Percentiles rank a stretch among this genome's conserved stretches.
Evolutionary conservation across 2,888 invertebrate species (phyloP).

Genomic region (Drosophila fungiperda): DNA sequence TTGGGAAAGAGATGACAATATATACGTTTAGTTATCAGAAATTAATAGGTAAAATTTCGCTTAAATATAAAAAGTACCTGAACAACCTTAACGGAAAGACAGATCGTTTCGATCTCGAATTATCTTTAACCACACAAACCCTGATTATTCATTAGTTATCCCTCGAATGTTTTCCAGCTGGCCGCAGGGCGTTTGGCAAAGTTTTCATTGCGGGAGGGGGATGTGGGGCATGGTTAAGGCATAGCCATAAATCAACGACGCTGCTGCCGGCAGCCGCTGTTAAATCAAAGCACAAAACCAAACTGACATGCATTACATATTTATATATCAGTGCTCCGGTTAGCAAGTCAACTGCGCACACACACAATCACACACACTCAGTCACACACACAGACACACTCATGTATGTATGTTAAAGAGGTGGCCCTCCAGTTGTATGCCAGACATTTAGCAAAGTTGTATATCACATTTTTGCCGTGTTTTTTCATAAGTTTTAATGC

Average conservation of each 20-base stretch:
- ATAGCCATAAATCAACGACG: conserved; percentile 66
- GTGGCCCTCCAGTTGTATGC: conserved; percentile 44
- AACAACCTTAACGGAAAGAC: not conserved
- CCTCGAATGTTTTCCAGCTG: conserved; percentile 15
- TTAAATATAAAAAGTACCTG: not conserved
- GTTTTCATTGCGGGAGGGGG: conserved; percentile 30
- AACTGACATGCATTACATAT: conserved; percentile 76
- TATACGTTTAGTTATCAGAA: not conserved
- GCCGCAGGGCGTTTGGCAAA: conserved; percentile 27
- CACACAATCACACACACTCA: conserved; percentile 16
- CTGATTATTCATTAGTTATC: not conserved
- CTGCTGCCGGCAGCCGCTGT: conserved; percentile 53
- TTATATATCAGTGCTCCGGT: conserved; percentile 62
- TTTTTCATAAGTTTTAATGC: conserved; percentile 62
- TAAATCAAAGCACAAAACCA: conserved; percentile 76
- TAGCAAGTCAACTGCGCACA: conserved; percentile 52
- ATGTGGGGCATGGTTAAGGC: conserved; percentile 16
- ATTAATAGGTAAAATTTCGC: not conserved
- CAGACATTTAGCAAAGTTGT: conserved; percentile 47
- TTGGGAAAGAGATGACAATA: not conserved
- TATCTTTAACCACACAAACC: not conserved
- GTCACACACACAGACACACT: conserved; percentile 12
- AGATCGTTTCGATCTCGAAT: not conserved
- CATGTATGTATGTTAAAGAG: conserved; percentile 6
- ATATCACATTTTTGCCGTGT: conserved; percentile 41